Conservation (phyloP, 2,797 vertebrate species). For the Sebastes itinus region DNA sequence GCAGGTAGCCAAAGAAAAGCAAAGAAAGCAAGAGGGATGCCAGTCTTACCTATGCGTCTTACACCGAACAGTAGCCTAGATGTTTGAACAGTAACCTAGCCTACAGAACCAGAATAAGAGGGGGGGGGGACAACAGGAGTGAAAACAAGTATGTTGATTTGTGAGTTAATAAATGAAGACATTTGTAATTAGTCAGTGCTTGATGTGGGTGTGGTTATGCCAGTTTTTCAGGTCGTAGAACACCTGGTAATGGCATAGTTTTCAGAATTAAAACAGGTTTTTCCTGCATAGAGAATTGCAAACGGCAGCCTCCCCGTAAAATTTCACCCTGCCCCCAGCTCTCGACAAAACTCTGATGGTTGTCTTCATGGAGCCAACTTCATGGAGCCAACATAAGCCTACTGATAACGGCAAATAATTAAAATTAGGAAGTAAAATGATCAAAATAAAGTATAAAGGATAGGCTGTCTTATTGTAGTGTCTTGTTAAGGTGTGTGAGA, state of each 20-base stretch:
- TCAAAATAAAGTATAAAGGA: neutral
- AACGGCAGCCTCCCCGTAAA: no score
- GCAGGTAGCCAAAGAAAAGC: no score
- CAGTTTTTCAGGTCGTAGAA: neutral
- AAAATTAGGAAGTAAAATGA: neutral
- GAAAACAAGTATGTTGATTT: no score
- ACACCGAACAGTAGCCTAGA: neutral
- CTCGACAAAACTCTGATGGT: neutral
- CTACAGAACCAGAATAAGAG: no score
- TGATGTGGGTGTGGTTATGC: neutral
- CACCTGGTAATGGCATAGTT: neutral
- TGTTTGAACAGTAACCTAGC: neutral
- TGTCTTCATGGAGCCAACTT: no score
- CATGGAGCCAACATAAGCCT: no score
- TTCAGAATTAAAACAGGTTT: neutral
- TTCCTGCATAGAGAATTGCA: neutral
- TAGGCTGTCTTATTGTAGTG: neutral
- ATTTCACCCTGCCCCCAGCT: neutral
- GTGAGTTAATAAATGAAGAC: neutral
- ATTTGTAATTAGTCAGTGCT: no score
- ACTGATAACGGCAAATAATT: no score
- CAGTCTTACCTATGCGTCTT: neutral
- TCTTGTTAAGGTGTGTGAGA: neutral
- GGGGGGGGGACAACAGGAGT: no score
- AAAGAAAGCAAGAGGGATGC: neutral